Evolutionary conservation across 1,140 invertebrate species (phyloP).

Genomic region (Eupeodes corollae): DNA sequence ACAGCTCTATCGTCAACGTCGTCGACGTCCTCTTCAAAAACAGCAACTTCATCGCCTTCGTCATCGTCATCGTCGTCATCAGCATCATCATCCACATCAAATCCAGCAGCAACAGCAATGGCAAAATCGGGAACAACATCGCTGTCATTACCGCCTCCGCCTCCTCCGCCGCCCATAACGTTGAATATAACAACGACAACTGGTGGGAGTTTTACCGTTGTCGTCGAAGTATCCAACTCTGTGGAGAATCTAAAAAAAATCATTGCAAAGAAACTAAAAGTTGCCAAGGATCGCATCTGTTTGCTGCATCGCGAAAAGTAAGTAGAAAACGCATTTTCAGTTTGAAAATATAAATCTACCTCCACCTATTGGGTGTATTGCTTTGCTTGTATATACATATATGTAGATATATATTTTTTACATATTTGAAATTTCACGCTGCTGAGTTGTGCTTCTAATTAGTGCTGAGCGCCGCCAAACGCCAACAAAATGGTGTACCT

Average conservation of each 20-base stretch:
- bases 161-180: conserved; percentile 44
- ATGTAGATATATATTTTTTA: too few species aligned
- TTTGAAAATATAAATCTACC: too few species aligned
- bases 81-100: neutral
- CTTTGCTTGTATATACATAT: too few species aligned
- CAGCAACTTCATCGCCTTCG: conserved; percentile 10
- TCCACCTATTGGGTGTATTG: too few species aligned
- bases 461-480: too few species aligned
- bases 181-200: conserved; percentile 80
- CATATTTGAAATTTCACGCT: too few species aligned
- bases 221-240: conserved; percentile 62
- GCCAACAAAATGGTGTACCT: too few species aligned
- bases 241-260: conserved; percentile 82
- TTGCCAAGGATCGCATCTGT: conserved; percentile 84
- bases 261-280: conserved; percentile 82
- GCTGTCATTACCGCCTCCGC: conserved; percentile 3
- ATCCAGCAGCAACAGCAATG: neutral
- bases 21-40: conserved; percentile 1
- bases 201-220: conserved; percentile 77
- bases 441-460: too few species aligned
- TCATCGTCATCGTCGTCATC: conserved; percentile 7
- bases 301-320: conserved; percentile 84
- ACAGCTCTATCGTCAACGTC: conserved; percentile 10
- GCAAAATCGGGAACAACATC: conserved; percentile 8
- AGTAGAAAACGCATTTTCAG: conserved; percentile 32